phyloP scores from a whole-genome alignment of 2,113 vertebrate species.

The Mystacornis crossleyi region DNA sequence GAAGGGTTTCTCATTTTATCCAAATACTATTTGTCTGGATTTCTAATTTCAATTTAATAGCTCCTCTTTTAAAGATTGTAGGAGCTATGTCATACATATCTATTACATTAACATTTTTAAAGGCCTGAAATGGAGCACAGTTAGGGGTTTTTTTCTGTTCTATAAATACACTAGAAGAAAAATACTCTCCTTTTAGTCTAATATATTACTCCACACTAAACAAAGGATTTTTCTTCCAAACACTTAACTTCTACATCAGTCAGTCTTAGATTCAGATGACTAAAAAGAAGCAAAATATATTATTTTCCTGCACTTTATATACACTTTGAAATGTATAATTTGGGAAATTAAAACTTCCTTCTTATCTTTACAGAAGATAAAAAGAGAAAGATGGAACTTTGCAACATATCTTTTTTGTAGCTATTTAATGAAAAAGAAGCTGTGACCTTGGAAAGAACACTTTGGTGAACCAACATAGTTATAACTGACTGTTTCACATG shows the following conservation, averaged over 20 bases:
- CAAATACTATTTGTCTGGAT: neutral
- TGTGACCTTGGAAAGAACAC: neutral
- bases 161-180: conserved; percentile 8
- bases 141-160: neutral
- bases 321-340: neutral
- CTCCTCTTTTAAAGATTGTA: neutral
- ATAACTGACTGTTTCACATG: neutral
- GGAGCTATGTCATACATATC: neutral
- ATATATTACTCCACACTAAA: neutral
- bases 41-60: conserved; percentile 51
- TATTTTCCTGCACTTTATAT: neutral
- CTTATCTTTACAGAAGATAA: neutral
- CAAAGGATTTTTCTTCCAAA: neutral
- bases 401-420: neutral
- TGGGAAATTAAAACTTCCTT: neutral
- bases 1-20: neutral
- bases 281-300: neutral
- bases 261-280: neutral
- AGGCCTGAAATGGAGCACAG: neutral
- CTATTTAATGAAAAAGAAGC: neutral
- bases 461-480: neutral
- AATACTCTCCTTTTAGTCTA: neutral
- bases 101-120: neutral
- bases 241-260: neutral
- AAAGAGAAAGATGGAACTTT: neutral